Conservation (phyloP, 2,797 vertebrate genomes). For the Acipenser oxyrinchus region DNA sequence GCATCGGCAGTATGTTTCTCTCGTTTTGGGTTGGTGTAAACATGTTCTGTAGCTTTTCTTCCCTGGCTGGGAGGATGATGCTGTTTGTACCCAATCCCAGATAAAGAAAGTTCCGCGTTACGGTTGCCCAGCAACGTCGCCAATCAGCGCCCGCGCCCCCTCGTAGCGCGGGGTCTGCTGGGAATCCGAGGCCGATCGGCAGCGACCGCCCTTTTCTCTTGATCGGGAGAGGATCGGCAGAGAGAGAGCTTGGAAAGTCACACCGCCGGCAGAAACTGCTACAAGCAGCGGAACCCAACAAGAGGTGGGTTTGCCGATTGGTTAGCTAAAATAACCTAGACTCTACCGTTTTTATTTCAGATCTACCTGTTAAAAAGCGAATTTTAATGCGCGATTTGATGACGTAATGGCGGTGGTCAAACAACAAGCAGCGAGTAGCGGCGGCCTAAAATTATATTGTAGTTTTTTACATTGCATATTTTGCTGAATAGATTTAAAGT, state of each 20-base stretch:
- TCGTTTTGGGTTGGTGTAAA: too few relatives aligned
- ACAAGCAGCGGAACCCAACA: slow-evolving; percentile 26
- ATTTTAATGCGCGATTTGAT: slow-evolving; percentile 93
- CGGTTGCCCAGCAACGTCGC: slow-evolving; percentile 22
- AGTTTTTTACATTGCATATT: neutral
- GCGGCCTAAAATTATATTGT: slow-evolving; percentile 38
- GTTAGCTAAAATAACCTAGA: slow-evolving; percentile 14
- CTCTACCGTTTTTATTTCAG: slow-evolving; percentile 13
- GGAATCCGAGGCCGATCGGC: slow-evolving; percentile 58
- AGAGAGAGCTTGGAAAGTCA: slow-evolving; percentile 43
- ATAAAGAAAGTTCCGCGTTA: slow-evolving; percentile 7
- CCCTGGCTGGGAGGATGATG: neutral
- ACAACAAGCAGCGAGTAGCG: slow-evolving; percentile 59
- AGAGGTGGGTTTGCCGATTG: slow-evolving; percentile 40
- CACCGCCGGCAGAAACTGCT: slow-evolving; percentile 37
- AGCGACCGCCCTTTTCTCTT: slow-evolving; percentile 63
- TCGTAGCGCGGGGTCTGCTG: slow-evolving; percentile 49
- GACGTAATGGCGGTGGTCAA: slow-evolving; percentile 76
- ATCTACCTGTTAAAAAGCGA: slow-evolving; percentile 53
- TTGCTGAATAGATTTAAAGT: too few relatives aligned
- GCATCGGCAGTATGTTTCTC: too few relatives aligned
- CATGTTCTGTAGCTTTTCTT: neutral
- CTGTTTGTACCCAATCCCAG: neutral
- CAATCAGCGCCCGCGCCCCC: slow-evolving; percentile 40
- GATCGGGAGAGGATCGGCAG: slow-evolving; percentile 47